Base-by-base conservation (phyloP, 2,888 invertebrate genomes). In the Cheilosia soror region DNA sequence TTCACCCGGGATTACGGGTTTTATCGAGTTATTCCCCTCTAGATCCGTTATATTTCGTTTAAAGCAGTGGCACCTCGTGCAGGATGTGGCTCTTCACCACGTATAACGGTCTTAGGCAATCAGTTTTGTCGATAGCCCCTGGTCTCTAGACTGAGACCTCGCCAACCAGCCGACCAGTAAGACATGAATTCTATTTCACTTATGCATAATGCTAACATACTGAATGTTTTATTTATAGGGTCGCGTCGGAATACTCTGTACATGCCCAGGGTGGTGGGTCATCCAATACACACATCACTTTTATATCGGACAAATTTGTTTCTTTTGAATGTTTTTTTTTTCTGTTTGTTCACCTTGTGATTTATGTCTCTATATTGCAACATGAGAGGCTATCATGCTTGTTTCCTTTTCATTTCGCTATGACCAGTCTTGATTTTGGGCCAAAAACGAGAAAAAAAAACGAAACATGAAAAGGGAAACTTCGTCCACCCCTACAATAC, bases 181-280 rank as follows among this genome's bases (percentile, higher is more conserved):
- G 62, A 42, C 69, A 79, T 75, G 69, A 66, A 65, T 75, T 84
- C 84, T 66, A 84, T 75, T 84, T 71, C 6, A 69, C 53, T 69
- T 75, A 79, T 79, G 79, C 69, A 73, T 69, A 72, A 72, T 62
- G 69, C 53, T 49, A 72, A 47, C 65, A 51, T 40, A 53, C 62
- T 58, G 63, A 84, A 84, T 84, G 79, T 75, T 84, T 84, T 84
- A 84, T 80, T 84, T 80, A 84, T 84, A 84, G 84, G 84, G 75
- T 51, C 13, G 13, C 49, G 60, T 79, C 75, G 44, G 66, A 71
- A 78, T 55, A 68, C 49, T 27, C 63, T 60, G 9, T 47, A 49
- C 13, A 40, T 25, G 3, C 33, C 31, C 51, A 31, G 13, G 51
- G 71, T 9, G 57, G 47, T 44, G 42, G 58, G 37, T 29, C 73